Conservation (phyloP, 1,140 invertebrate genomes). For the Magallana ariakensis region DNA sequence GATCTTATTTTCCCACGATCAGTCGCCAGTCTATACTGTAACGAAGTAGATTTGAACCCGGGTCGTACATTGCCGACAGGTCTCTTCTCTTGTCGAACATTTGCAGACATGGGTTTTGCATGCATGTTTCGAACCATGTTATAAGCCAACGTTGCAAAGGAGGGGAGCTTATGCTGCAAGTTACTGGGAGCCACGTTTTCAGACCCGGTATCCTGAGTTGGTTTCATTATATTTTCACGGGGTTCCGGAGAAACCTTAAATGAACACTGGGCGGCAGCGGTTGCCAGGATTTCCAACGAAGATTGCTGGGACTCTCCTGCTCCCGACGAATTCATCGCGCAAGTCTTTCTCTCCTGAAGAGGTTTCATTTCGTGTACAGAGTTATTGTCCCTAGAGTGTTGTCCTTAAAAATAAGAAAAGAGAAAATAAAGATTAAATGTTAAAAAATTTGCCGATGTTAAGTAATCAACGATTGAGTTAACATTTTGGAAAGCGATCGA, state of each 20-base stretch:
- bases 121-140: constrained; percentile 42
- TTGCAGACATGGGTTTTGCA: constrained; percentile 21
- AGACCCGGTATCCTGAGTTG: not conserved
- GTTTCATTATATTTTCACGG: not conserved
- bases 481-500: no score
- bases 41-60: not conserved
- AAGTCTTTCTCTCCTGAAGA: not conserved
- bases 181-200: not conserved
- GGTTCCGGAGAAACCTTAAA: not conserved
- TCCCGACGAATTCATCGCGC: not conserved
- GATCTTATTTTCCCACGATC: not conserved
- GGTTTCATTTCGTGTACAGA: not conserved
- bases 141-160: constrained; percentile 56
- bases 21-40: not conserved
- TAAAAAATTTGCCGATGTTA: no score
- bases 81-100: not conserved
- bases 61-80: not conserved
- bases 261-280: not conserved
- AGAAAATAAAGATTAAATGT: no score
- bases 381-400: not conserved
- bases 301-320: not conserved
- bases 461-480: no score
- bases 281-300: constrained; percentile 2
- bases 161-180: constrained; percentile 46
- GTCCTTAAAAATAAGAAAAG: not conserved